Evolutionary conservation across 2,888 invertebrate genomes (phyloP).

Genomic region (Philhelius pedissequus): DNA sequence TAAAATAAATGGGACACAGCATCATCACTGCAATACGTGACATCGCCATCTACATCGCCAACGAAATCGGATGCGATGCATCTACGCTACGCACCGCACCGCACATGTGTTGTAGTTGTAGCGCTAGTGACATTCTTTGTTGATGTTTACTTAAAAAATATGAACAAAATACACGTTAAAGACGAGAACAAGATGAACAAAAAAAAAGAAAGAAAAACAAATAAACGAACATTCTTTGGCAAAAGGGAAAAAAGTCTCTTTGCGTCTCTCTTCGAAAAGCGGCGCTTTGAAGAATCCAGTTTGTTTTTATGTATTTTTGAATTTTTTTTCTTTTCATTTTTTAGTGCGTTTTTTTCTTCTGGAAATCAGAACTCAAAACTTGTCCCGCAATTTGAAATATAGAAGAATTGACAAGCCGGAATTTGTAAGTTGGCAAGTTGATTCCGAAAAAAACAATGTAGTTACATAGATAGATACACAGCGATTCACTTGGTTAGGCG

Average conservation of each 20-base stretch:
- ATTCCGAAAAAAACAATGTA: slow-evolving; percentile 15
- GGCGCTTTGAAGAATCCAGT: slow-evolving; percentile 66
- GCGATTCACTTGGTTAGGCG: not conserved
- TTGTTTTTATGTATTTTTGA: slow-evolving; percentile 12
- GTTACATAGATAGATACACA: slow-evolving; percentile 9
- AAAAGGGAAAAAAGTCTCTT: slow-evolving; percentile 29
- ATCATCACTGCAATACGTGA: slow-evolving; percentile 40
- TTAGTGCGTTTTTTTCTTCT: not conserved
- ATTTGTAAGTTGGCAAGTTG: slow-evolving; percentile 61
- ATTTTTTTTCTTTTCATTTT: not conserved
- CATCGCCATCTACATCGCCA: slow-evolving; percentile 12
- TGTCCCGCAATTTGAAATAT: slow-evolving; percentile 63
- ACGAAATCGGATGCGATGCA: slow-evolving; percentile 8
- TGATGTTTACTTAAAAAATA: slow-evolving; percentile 55
- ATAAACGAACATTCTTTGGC: slow-evolving; percentile 50
- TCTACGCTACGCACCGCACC: slow-evolving; percentile 19
- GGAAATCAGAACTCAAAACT: slow-evolving; percentile 60
- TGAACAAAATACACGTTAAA: slow-evolving; percentile 38
- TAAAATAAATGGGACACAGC: slow-evolving; percentile 57
- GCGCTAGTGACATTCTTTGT: slow-evolving; percentile 52
- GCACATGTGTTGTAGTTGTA: slow-evolving; percentile 30
- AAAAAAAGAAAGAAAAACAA: slow-evolving; percentile 16
- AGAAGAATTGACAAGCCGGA: slow-evolving; percentile 58
- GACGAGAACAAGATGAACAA: slow-evolving; percentile 13
- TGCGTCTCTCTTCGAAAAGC: slow-evolving; percentile 21